Conservation (phyloP, 2,113 vertebrate species). For the Pseudorasbora parva region DNA sequence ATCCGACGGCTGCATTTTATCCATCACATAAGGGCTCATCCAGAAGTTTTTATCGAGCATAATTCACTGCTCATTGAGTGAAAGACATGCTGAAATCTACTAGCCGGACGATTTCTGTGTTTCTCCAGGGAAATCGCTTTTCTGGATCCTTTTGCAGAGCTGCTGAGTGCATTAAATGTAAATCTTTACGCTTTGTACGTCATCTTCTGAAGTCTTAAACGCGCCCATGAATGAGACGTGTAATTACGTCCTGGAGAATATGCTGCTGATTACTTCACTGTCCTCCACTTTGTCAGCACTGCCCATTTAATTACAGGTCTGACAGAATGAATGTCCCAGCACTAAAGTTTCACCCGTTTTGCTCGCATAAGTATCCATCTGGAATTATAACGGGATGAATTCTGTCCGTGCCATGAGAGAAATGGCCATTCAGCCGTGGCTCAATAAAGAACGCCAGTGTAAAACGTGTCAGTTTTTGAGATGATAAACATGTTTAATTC, state of each 20-base stretch:
- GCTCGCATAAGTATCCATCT: slow-evolving; percentile 53
- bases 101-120: slow-evolving; percentile 3
- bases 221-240: background rate
- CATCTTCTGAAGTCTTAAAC: slow-evolving; percentile 39
- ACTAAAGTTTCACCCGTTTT: slow-evolving; percentile 46
- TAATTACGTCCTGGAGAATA: slow-evolving; percentile 36
- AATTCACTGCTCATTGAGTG: background rate
- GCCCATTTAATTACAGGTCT: slow-evolving; percentile 42
- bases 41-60: slow-evolving; percentile 6
- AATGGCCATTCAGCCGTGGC: slow-evolving; percentile 45
- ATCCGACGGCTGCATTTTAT: too few relatives aligned
- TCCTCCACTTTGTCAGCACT: slow-evolving; percentile 36
- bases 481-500: slow-evolving; percentile 75
- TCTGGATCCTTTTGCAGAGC: background rate
- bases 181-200: slow-evolving; percentile 22
- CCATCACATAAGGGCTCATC: background rate
- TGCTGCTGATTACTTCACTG: slow-evolving; percentile 30
- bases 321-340: slow-evolving; percentile 14
- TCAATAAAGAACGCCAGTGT: slow-evolving; percentile 58
- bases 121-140: slow-evolving; percentile 34
- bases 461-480: slow-evolving; percentile 63
- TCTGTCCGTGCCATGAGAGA: slow-evolving; percentile 41
- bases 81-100: slow-evolving; percentile 18
- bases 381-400: slow-evolving; percentile 59
- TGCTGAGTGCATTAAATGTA: slow-evolving; percentile 45